These are phyloP conservation scores for Pseudocheirus occidentalis DNA, from an alignment of 2,797 vertebrate species.

Conservation along the genomic window DNA sequence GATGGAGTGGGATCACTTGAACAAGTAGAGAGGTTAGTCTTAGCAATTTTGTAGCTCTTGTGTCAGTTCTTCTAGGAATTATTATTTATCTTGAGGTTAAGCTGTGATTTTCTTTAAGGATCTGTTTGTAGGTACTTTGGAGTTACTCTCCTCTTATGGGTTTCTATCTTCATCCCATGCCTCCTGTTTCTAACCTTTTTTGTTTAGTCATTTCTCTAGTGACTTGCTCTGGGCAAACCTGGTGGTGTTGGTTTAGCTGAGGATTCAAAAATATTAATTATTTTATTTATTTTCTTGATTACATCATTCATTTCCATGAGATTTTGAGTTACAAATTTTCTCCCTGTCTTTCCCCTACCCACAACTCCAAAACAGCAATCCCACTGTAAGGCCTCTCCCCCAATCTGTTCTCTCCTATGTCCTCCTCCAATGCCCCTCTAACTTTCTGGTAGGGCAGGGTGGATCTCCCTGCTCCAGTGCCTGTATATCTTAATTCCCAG, in stretches of 20 bases:
- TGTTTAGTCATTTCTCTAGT: not conserved
- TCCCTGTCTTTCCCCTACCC: too few relatives aligned
- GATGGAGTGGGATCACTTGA: not conserved
- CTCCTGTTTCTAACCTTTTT: not conserved
- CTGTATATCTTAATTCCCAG: too few relatives aligned
- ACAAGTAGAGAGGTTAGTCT: not conserved
- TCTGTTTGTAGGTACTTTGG: not conserved
- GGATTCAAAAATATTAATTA: too few relatives aligned
- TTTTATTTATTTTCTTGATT: too few relatives aligned
- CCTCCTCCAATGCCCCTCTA: too few relatives aligned
- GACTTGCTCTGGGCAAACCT: not conserved
- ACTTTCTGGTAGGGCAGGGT: too few relatives aligned
- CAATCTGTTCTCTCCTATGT: too few relatives aligned
- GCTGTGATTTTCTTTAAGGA: not conserved
- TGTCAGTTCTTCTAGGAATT: not conserved
- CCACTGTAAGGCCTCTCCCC: too few relatives aligned
- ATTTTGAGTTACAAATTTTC: too few relatives aligned
- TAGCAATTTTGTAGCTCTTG: not conserved
- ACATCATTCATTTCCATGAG: too few relatives aligned
- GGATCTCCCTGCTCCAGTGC: too few relatives aligned
- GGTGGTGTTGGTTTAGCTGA: not conserved
- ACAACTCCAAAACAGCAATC: too few relatives aligned
- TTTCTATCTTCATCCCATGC: not conserved
- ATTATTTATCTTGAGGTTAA: not conserved
- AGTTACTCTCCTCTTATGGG: not conserved